Base-by-base conservation (phyloP, 2,888 invertebrate species). In the Macrosoma leucophasiata region DNA sequence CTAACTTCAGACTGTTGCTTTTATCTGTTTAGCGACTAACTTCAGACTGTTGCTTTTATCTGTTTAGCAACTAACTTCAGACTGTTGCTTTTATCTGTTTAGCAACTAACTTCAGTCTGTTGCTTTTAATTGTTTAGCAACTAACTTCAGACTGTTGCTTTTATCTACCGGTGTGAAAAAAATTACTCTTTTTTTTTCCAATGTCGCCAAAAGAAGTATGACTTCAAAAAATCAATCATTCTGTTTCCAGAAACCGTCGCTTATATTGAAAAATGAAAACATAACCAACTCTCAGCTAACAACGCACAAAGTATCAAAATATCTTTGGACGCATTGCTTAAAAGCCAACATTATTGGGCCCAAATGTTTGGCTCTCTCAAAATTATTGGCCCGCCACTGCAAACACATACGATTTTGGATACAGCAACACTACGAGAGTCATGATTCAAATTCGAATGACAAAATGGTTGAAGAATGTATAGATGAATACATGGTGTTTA, bases 301-400 rank as follows among this genome's bases (percentile, higher is more conserved):
- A 13, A 50, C 62, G 0, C 70, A 75, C 27, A 60, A 55, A 40
- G 70, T 72, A 2, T 62, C 70, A 4, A 77, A 73, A 60, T 73
- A 64, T 31, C 41, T 82, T 1, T 71, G 63, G 58, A 47, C 52
- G 0, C 65, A 74, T 30, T 69, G 65, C 14, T 52, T 82, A 0
- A 78, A 70, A 58, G 74, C 81, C 0, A 79, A 79, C 36, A 70
- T 77, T 1, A 55, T 72, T 0, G 81, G 69, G 0, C 62, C 71
- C 0, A 82, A 84, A 58, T 79, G 81, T 51, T 50, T 58, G 28
- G 69, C 73, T 24, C 51, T 81, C 36, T 58, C 74, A 3, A 81
- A 77, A 55, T 39, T 65, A 20, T 67, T 72, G 52, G 64, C 60
- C 39, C 59, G 65, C 20, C 52, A 51, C 4, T 63, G 69, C 46